Evolutionary conservation across 2,888 invertebrate species (phyloP).

Genomic region (Dryobota labecula): DNA sequence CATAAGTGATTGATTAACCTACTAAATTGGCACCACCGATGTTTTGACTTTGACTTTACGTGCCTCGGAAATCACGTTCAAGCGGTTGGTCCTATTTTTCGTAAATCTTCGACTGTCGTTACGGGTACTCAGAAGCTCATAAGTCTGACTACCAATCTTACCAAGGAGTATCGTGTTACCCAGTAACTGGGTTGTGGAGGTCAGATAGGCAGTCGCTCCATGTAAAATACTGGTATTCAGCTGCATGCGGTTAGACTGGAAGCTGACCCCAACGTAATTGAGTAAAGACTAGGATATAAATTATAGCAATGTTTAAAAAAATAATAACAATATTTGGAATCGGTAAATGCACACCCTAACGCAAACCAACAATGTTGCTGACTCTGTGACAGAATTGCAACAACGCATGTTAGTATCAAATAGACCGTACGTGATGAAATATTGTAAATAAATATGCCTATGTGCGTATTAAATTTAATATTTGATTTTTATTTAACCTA

Average conservation of each 20-base stretch:
- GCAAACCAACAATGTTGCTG: constrained; percentile 21
- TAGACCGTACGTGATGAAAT: constrained; percentile 51
- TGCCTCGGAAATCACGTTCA: too few relatives aligned
- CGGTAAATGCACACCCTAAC: constrained; percentile 17
- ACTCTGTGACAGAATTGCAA: constrained; percentile 43
- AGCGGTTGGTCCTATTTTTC: too few relatives aligned
- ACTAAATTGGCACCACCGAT: not conserved
- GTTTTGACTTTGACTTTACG: too few relatives aligned
- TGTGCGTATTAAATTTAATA: not conserved
- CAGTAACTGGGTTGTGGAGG: too few relatives aligned
- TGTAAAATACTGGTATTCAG: too few relatives aligned
- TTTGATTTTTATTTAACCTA: constrained; percentile 15
- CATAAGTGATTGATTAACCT: not conserved
- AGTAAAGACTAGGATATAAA: not conserved
- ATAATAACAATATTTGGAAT: not conserved
- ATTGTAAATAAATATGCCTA: constrained; percentile 28
- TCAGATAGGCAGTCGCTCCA: too few relatives aligned
- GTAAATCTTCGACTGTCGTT: too few relatives aligned
- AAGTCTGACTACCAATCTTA: too few relatives aligned
- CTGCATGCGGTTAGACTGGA: not conserved
- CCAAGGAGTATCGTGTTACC: too few relatives aligned
- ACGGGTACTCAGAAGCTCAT: too few relatives aligned
- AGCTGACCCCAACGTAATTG: not conserved
- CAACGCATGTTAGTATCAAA: constrained; percentile 43
- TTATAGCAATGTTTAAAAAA: too few relatives aligned